Percentiles rank a stretch among this genome's conserved stretches.
Evolutionary conservation across 2,888 invertebrate species (phyloP).

Genomic region (Plusia festucae): DNA sequence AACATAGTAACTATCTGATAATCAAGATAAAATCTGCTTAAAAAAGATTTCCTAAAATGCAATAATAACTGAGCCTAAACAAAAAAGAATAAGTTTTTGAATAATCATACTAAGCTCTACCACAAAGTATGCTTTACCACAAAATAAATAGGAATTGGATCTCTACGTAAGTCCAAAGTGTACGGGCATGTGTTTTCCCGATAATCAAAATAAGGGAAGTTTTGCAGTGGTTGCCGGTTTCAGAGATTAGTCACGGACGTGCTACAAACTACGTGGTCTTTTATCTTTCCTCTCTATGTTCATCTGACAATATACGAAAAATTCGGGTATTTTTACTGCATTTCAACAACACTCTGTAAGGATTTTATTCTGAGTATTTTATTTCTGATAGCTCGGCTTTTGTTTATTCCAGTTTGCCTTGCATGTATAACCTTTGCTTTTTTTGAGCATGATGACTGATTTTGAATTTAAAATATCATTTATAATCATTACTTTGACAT

Average conservation of each 20-base stretch:
- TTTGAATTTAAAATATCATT: not conserved
- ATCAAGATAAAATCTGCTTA: no score
- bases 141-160: not conserved
- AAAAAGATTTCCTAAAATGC: no score
- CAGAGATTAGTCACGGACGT: not conserved
- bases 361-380: not conserved
- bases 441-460: no score
- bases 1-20: no score
- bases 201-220: conserved; percentile 4
- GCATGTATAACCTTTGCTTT: not conserved
- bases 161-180: no score
- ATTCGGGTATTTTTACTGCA: not conserved
- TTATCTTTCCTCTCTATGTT: not conserved
- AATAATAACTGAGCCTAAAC: no score
- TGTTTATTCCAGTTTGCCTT: not conserved
- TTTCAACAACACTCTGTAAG: not conserved
- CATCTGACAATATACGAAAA: not conserved
- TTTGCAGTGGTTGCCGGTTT: conserved; percentile 4
- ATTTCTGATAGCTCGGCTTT: not conserved
- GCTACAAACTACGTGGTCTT: not conserved
- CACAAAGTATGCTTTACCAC: not conserved
- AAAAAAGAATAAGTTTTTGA: no score
- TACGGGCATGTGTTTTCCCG: not conserved
- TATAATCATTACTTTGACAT: not conserved
- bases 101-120: no score